Evolutionary conservation across 1,140 invertebrate genomes (phyloP), one percentile per base, ranked within the genome.

Genomic region (Apis cerana): DNA sequence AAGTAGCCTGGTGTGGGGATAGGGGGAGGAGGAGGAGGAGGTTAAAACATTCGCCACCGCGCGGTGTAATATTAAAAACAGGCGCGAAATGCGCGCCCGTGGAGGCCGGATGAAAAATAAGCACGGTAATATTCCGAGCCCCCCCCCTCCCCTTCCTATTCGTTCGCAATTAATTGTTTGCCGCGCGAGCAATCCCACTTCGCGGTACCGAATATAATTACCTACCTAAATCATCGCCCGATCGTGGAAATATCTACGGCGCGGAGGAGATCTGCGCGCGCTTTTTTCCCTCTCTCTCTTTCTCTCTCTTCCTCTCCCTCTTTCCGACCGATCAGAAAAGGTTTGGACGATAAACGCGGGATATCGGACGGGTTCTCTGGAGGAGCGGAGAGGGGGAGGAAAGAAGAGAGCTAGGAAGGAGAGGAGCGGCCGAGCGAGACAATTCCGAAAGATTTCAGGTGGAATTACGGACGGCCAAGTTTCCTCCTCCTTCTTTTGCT

Each of bases 51-150:
- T 89, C 87, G 84, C 87, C 84, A 89, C 84, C 88, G 72, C 88
- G 72, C 85, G 88, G 87, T 89, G 88, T 89, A 88, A 89, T 89
- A 89, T 89, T 89, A 89, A 89, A 89, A 89, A 89, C 88, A 89
- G 88, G 88, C 88, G 88, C 88, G 88, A 88, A 89, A 89, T 80
- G 83, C 87, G 86, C 87, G 81, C 68, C 83, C 70, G 81, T 76
- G 61, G 80, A 80, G 80, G 85, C 80, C 86, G 87, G 84, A 88
- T 88, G 87, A 88, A 88, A 88, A 88, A 88, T 88, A 88, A 88
- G 86, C 87, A 77, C 86, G 84, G 87, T 88, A 88, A 88, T 88
- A 88, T 88, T 88, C 86, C 87, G 72, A 79, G 82, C 54, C 12
- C 13, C 15, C 13, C 15, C 52, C 10, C 52, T 12, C 10, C 12